These are phyloP conservation scores for Stictocephala bisonia DNA, from an alignment of 2,888 invertebrate species.

Conservation along the genomic window DNA sequence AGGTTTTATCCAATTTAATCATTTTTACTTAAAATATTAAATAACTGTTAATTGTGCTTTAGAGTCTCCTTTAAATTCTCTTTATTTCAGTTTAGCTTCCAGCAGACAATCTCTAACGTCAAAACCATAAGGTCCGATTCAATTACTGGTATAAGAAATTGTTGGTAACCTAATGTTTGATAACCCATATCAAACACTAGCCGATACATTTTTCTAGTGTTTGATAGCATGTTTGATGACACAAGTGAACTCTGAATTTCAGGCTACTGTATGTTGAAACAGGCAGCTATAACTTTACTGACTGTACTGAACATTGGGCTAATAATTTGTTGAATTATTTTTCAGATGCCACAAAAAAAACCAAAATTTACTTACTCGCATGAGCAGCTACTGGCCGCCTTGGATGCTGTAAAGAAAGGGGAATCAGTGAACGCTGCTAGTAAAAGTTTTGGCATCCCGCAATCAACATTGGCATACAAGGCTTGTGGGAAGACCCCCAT, in stretches of 20 bases:
- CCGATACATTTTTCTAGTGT: slow-evolving; percentile 6
- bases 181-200: slow-evolving; percentile 12
- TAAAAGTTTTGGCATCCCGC: not conserved
- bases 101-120: too few species aligned
- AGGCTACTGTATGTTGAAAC: too few species aligned
- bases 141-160: not conserved
- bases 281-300: too few species aligned
- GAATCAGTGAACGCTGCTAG: not conserved
- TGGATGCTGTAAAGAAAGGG: not conserved
- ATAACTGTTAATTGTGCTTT: not conserved
- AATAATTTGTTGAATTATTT: too few species aligned
- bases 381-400: not conserved
- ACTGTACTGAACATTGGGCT: too few species aligned
- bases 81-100: not conserved
- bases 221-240: too few species aligned
- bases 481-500: not conserved
- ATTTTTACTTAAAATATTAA: not conserved
- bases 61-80: not conserved
- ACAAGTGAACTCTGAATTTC: too few species aligned
- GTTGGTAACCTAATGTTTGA: slow-evolving; percentile 6
- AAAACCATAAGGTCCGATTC: not conserved
- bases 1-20: not conserved
- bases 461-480: not conserved
- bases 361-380: not conserved
- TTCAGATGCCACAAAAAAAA: slow-evolving; percentile 21